phyloP scores from a whole-genome alignment of 2,888 invertebrate species.

The Hirtodrosophila alboralis region DNA sequence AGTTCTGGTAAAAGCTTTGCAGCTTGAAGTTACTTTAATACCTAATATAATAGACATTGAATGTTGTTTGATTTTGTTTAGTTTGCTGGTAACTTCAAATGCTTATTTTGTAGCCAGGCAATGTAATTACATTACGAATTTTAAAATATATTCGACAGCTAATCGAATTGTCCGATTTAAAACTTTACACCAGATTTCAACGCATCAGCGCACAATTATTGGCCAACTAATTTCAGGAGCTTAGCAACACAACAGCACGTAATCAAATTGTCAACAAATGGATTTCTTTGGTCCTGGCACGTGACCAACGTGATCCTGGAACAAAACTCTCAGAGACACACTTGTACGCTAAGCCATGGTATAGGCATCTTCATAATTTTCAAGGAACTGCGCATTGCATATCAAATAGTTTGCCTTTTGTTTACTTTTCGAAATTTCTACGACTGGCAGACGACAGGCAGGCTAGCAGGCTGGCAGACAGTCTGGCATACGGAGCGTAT shows the following conservation, averaged over 20 bases:
- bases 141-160: background rate
- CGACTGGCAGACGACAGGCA: slow-evolving; percentile 10
- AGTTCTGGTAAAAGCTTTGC: slow-evolving; percentile 6
- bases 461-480: slow-evolving; percentile 1
- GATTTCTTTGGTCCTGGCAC: slow-evolving; percentile 55
- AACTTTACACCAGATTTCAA: slow-evolving; percentile 29
- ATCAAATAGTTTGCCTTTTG: slow-evolving; percentile 55
- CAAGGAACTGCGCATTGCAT: slow-evolving; percentile 47
- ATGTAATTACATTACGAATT: slow-evolving; percentile 12
- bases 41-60: slow-evolving; percentile 10
- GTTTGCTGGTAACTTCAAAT: background rate
- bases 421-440: slow-evolving; percentile 36
- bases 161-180: slow-evolving; percentile 33
- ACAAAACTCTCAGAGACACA: slow-evolving; percentile 6
- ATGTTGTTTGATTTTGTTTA: background rate
- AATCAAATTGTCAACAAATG: slow-evolving; percentile 77
- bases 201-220: slow-evolving; percentile 10
- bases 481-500: slow-evolving; percentile 43
- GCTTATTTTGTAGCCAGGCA: background rate
- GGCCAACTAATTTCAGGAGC: slow-evolving; percentile 20
- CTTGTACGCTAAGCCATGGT: slow-evolving; percentile 9
- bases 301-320: slow-evolving; percentile 49
- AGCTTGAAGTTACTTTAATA: slow-evolving; percentile 23
- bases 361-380: slow-evolving; percentile 61
- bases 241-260: slow-evolving; percentile 55